These are phyloP conservation scores for Drosophila antonietae DNA, from an alignment of 2,888 invertebrate species.

Conservation along the genomic window DNA sequence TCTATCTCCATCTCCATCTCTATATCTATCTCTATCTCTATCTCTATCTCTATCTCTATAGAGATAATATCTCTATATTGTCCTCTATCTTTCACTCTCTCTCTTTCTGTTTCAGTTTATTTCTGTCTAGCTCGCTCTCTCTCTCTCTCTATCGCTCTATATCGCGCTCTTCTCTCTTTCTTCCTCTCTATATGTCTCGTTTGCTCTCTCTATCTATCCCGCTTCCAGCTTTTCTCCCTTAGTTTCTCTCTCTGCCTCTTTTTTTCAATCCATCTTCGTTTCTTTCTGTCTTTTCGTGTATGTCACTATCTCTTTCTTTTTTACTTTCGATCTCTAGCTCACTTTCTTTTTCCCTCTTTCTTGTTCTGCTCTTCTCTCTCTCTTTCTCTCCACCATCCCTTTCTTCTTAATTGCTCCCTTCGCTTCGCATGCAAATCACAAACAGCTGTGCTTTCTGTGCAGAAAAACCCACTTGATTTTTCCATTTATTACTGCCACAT, in stretches of 20 bases:
- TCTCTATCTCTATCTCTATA: not conserved
- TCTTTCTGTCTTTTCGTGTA: not conserved
- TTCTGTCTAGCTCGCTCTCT: not conserved
- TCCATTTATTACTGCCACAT: constrained; percentile 69
- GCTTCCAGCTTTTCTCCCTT: not conserved
- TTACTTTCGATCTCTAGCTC: not conserved
- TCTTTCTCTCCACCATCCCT: too few relatives aligned
- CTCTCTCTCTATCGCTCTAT: not conserved
- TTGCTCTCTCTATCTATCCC: not conserved
- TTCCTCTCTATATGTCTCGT: not conserved
- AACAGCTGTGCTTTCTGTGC: constrained; percentile 57
- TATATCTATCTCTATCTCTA: not conserved
- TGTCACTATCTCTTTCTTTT: too few relatives aligned
- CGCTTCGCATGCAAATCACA: constrained; percentile 62
- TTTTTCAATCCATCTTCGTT: not conserved
- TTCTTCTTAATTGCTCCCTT: constrained; percentile 59
- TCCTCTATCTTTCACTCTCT: not conserved
- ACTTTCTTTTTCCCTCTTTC: not conserved
- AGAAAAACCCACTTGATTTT: constrained; percentile 46
- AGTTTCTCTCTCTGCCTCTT: too few relatives aligned
- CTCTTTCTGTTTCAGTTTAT: not conserved
- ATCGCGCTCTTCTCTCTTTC: not conserved
- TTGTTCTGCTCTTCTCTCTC: not conserved
- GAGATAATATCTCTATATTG: too few relatives aligned
- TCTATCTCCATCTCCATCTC: not conserved